Evolutionary conservation across 2,113 vertebrate genomes (phyloP).

Genomic region (Nyctereutes procyonoides): DNA sequence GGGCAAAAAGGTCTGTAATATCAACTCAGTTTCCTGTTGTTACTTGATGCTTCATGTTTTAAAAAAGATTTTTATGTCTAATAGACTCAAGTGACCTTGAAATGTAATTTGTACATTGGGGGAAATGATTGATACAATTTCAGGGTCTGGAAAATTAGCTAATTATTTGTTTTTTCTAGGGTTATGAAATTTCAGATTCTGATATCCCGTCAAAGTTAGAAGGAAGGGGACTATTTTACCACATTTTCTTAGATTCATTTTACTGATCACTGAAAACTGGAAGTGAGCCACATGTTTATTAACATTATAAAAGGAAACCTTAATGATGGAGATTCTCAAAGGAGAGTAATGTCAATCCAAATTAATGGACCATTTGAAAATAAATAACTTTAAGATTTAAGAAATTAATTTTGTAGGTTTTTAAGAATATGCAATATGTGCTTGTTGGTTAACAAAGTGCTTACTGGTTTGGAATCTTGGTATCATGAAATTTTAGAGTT

Average conservation of each 20-base stretch:
- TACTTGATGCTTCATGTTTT: slow-evolving; percentile 61
- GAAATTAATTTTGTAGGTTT: slow-evolving; percentile 17
- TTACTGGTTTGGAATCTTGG: slow-evolving; percentile 41
- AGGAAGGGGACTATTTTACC: slow-evolving; percentile 8
- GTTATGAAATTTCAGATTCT: slow-evolving; percentile 51
- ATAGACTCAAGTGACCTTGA: slow-evolving; percentile 42
- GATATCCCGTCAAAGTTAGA: slow-evolving; percentile 33
- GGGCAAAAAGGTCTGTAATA: slow-evolving; percentile 12
- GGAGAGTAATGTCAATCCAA: not conserved
- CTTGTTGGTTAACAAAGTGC: slow-evolving; percentile 1
- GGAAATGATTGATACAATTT: not conserved
- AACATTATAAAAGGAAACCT: slow-evolving; percentile 33
- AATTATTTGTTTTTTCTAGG: slow-evolving; percentile 50
- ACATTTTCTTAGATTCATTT: slow-evolving; percentile 39
- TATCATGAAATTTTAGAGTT: slow-evolving; percentile 41
- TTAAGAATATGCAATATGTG: not conserved
- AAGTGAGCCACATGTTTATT: slow-evolving; percentile 41
- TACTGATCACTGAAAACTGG: slow-evolving; percentile 46
- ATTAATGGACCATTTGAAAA: slow-evolving; percentile 57
- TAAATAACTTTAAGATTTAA: slow-evolving; percentile 47
- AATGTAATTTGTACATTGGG: slow-evolving; percentile 31
- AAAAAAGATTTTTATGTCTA: slow-evolving; percentile 52
- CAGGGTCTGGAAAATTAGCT: not conserved
- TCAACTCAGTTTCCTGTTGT: slow-evolving; percentile 53
- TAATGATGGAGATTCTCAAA: slow-evolving; percentile 42